These are phyloP conservation scores for Potorous gilbertii DNA, from an alignment of 2,797 vertebrate genomes.

Conservation along the genomic window DNA sequence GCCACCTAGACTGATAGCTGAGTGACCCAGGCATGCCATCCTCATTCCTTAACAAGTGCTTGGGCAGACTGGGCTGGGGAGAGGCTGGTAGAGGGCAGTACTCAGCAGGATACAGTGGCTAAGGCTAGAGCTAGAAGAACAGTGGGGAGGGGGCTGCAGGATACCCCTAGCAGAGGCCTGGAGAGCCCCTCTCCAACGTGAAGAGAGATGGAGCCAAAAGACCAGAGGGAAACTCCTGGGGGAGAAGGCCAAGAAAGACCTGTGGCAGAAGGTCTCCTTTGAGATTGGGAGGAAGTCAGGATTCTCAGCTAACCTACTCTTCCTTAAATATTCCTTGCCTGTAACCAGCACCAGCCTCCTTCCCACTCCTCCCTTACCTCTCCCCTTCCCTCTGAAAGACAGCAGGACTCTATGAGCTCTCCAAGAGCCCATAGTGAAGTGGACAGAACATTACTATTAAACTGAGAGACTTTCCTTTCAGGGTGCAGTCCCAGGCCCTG, in stretches of 20 bases:
- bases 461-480: background rate
- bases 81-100: background rate
- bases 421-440: background rate
- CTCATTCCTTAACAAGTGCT: background rate
- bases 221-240: background rate
- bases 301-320: background rate
- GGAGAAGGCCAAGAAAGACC: background rate
- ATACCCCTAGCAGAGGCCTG: background rate
- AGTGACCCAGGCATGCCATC: background rate
- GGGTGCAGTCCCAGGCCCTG: background rate
- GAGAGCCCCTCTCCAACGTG: too few relatives aligned
- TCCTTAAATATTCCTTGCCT: background rate
- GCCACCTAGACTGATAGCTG: background rate
- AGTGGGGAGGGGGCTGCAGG: too few relatives aligned
- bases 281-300: background rate
- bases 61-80: background rate
- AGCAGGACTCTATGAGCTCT: background rate
- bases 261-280: background rate
- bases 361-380: too few relatives aligned
- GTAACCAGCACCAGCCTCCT: too few relatives aligned
- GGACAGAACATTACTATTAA: background rate
- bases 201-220: background rate
- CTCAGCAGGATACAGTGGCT: too few relatives aligned
- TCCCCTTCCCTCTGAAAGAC: too few relatives aligned
- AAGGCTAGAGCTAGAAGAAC: background rate